Percentiles rank a stretch among this genome's conserved stretches.
These are phyloP conservation scores for Pheucticus melanocephalus DNA, from an alignment of 2,113 vertebrate species.

Conservation along the genomic window DNA sequence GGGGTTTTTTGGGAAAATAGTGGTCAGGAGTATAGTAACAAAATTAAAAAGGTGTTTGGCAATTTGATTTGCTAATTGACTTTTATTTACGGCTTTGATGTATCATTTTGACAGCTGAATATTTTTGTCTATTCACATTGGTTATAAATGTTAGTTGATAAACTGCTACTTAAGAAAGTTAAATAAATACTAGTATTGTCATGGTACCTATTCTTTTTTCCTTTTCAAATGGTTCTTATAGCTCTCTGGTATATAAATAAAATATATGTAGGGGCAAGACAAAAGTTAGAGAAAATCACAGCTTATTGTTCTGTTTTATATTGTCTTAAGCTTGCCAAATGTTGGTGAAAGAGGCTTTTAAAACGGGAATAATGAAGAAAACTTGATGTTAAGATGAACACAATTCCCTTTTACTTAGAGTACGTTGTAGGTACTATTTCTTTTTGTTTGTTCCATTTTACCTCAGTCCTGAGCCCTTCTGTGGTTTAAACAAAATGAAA, in stretches of 20 bases:
- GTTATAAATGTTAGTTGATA: neutral
- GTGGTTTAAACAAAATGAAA: neutral
- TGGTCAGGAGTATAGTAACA: neutral
- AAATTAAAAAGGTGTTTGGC: neutral
- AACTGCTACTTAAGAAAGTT: neutral
- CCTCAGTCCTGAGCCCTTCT: neutral
- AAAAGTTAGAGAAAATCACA: neutral
- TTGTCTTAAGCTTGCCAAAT: neutral
- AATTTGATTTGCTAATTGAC: neutral
- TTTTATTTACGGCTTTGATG: neutral
- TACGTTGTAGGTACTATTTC: neutral
- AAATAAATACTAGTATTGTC: neutral
- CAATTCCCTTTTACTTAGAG: neutral
- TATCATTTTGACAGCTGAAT: neutral
- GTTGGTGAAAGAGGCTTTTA: neutral
- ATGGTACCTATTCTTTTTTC: neutral
- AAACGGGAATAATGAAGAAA: neutral
- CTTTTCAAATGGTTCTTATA: neutral
- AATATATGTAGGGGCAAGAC: neutral
- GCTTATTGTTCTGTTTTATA: neutral
- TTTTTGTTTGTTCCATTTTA: neutral
- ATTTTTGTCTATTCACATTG: neutral
- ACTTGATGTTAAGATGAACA: neutral
- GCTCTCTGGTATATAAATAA: neutral
- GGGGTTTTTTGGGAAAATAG: neutral